These are phyloP conservation scores for Myocastor coypus DNA, from an alignment of 2,113 vertebrate species.

Conservation along the genomic window DNA sequence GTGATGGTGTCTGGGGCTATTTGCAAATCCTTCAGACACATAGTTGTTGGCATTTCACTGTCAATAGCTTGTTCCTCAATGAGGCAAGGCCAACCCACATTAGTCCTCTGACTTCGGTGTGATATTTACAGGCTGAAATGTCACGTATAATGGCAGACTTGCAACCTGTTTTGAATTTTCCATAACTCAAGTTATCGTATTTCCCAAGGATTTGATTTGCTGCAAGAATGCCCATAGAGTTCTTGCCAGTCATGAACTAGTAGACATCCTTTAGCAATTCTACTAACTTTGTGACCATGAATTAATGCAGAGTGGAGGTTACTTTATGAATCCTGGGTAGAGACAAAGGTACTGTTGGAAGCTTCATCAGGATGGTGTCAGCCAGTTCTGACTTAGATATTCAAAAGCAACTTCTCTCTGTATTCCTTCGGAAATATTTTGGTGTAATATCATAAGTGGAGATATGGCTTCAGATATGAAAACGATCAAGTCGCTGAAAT, in stretches of 20 bases:
- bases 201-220: slow-evolving; percentile 23
- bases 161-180: slow-evolving; percentile 56
- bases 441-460: not conserved
- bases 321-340: not conserved
- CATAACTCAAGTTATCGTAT: not conserved
- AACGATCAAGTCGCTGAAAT: not conserved
- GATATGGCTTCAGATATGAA: not conserved
- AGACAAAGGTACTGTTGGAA: not conserved
- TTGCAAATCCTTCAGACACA: slow-evolving; percentile 45
- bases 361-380: not conserved
- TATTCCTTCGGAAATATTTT: not conserved
- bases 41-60: slow-evolving; percentile 64
- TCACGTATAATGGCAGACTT: slow-evolving; percentile 56
- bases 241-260: not conserved
- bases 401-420: not conserved
- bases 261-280: not conserved
- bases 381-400: not conserved
- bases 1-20: slow-evolving; percentile 30
- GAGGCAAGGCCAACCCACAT: slow-evolving; percentile 6
- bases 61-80: slow-evolving; percentile 2
- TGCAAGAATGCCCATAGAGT: slow-evolving; percentile 37
- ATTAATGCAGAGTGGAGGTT: not conserved
- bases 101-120: slow-evolving; percentile 45
- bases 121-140: slow-evolving; percentile 76
- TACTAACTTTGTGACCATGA: not conserved